Percentiles rank a stretch among this genome's conserved stretches.
These are phyloP conservation scores for Drosophila fuyamai DNA, from an alignment of 1,140 invertebrate genomes.

Conservation along the genomic window DNA sequence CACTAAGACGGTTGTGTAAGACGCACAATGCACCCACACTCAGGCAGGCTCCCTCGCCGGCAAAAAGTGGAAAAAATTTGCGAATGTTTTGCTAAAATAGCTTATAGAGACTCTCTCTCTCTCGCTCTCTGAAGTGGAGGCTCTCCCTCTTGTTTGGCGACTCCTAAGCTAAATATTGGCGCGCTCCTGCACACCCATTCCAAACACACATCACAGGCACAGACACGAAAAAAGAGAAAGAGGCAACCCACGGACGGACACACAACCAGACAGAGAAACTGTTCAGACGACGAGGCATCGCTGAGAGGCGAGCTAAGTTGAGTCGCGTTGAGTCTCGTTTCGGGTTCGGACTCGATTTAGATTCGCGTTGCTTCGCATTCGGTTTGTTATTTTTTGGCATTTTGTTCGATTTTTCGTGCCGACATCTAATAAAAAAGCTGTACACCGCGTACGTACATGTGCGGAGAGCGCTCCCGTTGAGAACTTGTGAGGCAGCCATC, in stretches of 20 bases:
- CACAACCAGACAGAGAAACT: conserved; percentile 12
- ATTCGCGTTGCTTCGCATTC: conserved; percentile 59
- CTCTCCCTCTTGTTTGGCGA: conserved; percentile 14
- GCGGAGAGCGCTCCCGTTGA: conserved; percentile 37
- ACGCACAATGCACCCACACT: conserved; percentile 25
- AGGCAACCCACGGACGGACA: conserved; percentile 27
- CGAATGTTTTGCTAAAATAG: conserved; percentile 83
- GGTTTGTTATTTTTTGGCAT: conserved; percentile 80
- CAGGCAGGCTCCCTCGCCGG: conserved; percentile 49
- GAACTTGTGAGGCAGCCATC: conserved; percentile 34
- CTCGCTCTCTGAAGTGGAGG: conserved; percentile 5
- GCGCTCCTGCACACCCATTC: conserved; percentile 48
- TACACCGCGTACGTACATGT: conserved; percentile 48
- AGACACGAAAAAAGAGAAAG: conserved; percentile 18
- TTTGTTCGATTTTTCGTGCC: conserved; percentile 78
- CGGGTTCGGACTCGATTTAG: conserved; percentile 51
- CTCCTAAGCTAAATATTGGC: conserved; percentile 67
- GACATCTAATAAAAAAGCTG: conserved; percentile 78
- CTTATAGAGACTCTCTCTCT: conserved; percentile 58
- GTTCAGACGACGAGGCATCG: conserved; percentile 34
- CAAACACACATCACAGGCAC: not conserved
- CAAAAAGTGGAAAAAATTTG: conserved; percentile 73
- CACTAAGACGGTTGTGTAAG: conserved; percentile 53
- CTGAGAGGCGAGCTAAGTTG: conserved; percentile 36
- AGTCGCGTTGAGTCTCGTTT: conserved; percentile 66